Evolutionary conservation across 1,140 invertebrate species (phyloP), one percentile per base, ranked within the genome.

Genomic region (Physella acuta): DNA sequence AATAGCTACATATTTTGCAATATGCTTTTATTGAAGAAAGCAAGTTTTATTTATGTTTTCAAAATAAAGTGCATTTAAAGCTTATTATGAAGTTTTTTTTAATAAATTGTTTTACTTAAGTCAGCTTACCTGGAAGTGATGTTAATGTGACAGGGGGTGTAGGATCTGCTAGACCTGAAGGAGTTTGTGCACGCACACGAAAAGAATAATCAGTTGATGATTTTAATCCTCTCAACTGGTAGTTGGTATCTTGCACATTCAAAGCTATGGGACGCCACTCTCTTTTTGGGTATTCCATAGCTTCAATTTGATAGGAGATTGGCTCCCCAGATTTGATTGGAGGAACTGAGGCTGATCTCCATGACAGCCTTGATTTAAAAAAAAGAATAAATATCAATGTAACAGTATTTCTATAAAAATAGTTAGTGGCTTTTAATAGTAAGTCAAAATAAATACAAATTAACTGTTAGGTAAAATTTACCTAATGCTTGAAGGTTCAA

Each of bases 151-250:
- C 76, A 31, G 80, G 73, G 28, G 78, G 73, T 3, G 79, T 75
- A 2, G 83, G 82, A 63, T 82, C 81, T 31, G 65, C 60, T 34
- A 77, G 69, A 17, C 75, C 65, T 44, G 70, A 95, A 79, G 96
- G 95, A 83, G 98, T 98, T 0, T 97, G 91, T 17, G 79, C 77
- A 26, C 76, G 73, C 2, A 81, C 71, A 11, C 78, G 72, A 68
- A 80, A 79, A 26, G 74, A 73, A 72, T 81, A 81, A 68, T 81
- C 80, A 26, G 63, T 59, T 17, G 73, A 73, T n/a, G 78, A 75
- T 34, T 64, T 70, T 52, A 81, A 63, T 31, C 80, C 79, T n/a
- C 71, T 73, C 26, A 80, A 75, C 26, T 62, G 71, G 67, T 80
- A 80, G 17, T 72, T 70, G 0, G 76, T 80, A 55, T 80, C 80